These are phyloP conservation scores for Pristionchus maxplancki DNA, from an alignment of 2,888 invertebrate species.

Conservation along the genomic window DNA sequence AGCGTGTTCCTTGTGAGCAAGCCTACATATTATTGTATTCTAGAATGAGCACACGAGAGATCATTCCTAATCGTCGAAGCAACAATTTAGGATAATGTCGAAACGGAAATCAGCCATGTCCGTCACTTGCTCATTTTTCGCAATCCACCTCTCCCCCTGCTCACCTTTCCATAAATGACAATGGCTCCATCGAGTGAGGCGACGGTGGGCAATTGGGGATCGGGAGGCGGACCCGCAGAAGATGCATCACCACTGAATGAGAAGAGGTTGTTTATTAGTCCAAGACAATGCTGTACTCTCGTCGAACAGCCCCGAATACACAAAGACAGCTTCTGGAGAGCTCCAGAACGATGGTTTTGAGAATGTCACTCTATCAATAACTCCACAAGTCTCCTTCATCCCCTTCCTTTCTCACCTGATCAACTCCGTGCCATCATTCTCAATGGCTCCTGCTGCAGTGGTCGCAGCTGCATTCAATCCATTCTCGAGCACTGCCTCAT, in stretches of 20 bases:
- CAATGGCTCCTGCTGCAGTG: conserved; percentile 94
- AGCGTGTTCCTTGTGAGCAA: too few relatives aligned
- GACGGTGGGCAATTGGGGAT: conserved; percentile 89
- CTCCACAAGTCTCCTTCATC: background rate
- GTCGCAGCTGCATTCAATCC: conserved; percentile 94
- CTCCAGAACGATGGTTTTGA: too few relatives aligned
- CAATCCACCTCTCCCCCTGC: too few relatives aligned
- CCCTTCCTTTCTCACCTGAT: conserved; percentile 56
- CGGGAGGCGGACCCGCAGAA: conserved; percentile 69
- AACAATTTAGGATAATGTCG: too few relatives aligned
- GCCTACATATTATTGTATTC: too few relatives aligned
- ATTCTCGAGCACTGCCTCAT: conserved; percentile 63
- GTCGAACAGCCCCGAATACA: too few relatives aligned
- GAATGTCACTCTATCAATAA: too few relatives aligned
- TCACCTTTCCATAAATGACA: conserved; percentile 86
- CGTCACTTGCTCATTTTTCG: background rate
- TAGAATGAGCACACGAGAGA: too few relatives aligned
- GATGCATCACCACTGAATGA: conserved; percentile 53
- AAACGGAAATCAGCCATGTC: background rate
- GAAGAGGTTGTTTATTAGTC: too few relatives aligned
- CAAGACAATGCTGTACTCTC: too few relatives aligned
- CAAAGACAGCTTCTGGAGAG: too few relatives aligned
- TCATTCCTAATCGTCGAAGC: too few relatives aligned
- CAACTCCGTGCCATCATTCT: conserved; percentile 94
- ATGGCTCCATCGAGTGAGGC: conserved; percentile 97